phyloP scores from a whole-genome alignment of 23 tunicate genomes.

The Halocynthia roretzi region DNA sequence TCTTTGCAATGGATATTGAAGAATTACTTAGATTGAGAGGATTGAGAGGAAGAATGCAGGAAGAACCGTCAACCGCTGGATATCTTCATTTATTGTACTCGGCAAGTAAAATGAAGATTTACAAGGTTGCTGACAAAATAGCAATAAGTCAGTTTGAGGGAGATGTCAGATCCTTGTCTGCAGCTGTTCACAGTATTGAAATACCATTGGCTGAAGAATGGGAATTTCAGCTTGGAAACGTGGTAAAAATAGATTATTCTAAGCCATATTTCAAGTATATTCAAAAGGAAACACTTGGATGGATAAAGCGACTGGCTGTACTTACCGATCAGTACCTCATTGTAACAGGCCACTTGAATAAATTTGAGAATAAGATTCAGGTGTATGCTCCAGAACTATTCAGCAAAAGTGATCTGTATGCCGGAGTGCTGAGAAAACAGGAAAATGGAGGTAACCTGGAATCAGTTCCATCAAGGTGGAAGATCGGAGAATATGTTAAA shows the following conservation, averaged over 20 bases:
- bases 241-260: slow-evolving; percentile 13
- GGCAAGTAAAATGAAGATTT: slow-evolving; percentile 14
- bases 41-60: too few species aligned
- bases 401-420: neutral
- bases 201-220: slow-evolving; percentile 17
- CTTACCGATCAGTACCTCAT: neutral
- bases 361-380: slow-evolving; percentile 1
- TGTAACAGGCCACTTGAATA: neutral
- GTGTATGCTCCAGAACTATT: neutral
- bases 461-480: slow-evolving; percentile 11
- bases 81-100: slow-evolving; percentile 1
- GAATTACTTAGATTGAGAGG: too few species aligned
- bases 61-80: too few species aligned
- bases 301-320: neutral
- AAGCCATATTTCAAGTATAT: slow-evolving; percentile 16
- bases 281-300: neutral
- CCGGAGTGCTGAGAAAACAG: slow-evolving; percentile 4
- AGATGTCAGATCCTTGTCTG: neutral
- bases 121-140: slow-evolving; percentile 20
- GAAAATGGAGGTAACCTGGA: neutral
- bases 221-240: slow-evolving; percentile 14
- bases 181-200: neutral
- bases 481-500: slow-evolving; percentile 14
- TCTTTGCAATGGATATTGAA: too few species aligned
- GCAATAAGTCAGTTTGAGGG: neutral